Evolutionary conservation across 2,113 vertebrate genomes (phyloP).

Genomic region (Alectura lathami): DNA sequence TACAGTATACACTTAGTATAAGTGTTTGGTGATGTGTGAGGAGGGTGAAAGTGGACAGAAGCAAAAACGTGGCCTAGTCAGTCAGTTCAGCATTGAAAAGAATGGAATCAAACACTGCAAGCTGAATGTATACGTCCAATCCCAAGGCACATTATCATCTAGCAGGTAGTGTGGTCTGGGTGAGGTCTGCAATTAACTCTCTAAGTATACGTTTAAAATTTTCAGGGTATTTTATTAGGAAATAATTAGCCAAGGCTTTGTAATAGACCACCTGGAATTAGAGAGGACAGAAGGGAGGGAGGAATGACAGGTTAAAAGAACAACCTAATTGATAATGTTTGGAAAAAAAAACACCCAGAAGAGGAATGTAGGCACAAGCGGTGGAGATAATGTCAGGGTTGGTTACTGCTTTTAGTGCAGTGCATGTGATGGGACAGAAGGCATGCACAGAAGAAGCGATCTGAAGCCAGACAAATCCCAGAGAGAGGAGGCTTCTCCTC

Average conservation of each 20-base stretch:
- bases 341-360: conserved; percentile 28
- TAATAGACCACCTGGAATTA: conserved; percentile 26
- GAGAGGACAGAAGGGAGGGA: conserved; percentile 26
- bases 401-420: conserved; percentile 42
- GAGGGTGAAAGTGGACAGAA: neutral
- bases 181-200: neutral
- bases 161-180: neutral
- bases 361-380: neutral
- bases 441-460: neutral
- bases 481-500: neutral
- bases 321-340: conserved; percentile 15
- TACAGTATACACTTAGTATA: neutral
- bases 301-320: conserved; percentile 50
- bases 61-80: neutral
- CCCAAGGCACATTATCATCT: neutral
- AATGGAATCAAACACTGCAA: neutral
- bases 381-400: conserved; percentile 50
- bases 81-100: neutral
- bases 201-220: neutral
- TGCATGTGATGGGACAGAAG: neutral
- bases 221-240: conserved; percentile 22
- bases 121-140: neutral
- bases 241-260: conserved; percentile 7
- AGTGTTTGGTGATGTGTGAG: neutral
- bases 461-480: neutral